Evolutionary conservation across 37 sponge, comb jelly and placozoan species (phyloP).

Genomic region (Agelas oroides): DNA sequence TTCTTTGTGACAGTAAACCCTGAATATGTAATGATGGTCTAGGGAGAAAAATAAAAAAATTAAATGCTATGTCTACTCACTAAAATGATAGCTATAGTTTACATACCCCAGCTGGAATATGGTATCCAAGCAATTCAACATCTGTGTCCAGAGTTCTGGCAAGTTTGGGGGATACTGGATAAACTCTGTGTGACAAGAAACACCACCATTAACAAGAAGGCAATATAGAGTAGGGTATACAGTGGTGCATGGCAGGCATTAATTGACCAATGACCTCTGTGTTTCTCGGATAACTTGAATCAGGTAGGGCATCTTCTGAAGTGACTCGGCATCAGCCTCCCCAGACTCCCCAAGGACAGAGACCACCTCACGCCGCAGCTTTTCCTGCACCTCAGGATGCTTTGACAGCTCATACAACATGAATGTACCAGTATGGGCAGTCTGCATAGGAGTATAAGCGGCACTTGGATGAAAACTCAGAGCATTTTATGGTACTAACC

Average conservation of each 20-base stretch:
- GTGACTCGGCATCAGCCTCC: slow-evolving; percentile 2
- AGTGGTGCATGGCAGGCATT: no score
- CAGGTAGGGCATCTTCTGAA: slow-evolving; percentile 35
- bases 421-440: slow-evolving; percentile 9
- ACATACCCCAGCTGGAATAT: slow-evolving; percentile 12
- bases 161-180: neutral
- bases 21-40: no score
- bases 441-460: neutral
- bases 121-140: slow-evolving; percentile 10
- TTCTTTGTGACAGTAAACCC: no score
- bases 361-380: neutral
- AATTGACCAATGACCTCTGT: neutral
- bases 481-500: no score
- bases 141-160: neutral
- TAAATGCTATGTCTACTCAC: no score
- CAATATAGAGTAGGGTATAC: no score
- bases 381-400: slow-evolving; percentile 21
- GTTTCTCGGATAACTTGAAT: slow-evolving; percentile 2
- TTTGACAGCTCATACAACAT: slow-evolving; percentile 11
- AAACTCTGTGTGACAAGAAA: no score
- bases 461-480: no score
- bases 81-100: no score
- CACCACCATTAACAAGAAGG: no score
- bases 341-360: slow-evolving; percentile 14
- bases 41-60: no score